Evolutionary conservation across 2,113 vertebrate genomes (phyloP).

Genomic region (Cynopterus brachyotis): DNA sequence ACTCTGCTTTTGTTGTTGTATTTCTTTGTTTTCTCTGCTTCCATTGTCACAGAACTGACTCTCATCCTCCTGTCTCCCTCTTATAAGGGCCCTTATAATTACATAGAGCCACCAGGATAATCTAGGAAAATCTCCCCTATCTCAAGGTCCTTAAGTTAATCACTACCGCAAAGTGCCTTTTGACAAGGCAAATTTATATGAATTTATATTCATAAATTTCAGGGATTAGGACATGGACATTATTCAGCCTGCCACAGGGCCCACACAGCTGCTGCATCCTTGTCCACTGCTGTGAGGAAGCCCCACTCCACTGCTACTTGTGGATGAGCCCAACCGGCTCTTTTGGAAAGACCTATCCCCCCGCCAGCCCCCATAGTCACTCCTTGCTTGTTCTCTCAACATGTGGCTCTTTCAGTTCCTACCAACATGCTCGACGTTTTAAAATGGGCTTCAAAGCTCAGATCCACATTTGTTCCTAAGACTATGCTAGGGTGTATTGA

Average conservation of each 20-base stretch:
- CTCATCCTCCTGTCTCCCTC: not conserved
- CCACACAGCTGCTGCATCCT: not conserved
- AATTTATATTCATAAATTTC: not conserved
- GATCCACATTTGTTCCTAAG: not conserved
- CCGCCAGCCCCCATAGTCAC: not conserved
- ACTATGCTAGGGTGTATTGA: not conserved
- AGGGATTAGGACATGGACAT: not conserved
- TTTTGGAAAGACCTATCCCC: not conserved
- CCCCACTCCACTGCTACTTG: accelerated
- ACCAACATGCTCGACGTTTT: not conserved
- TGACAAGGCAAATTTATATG: not conserved
- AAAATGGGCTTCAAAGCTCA: not conserved
- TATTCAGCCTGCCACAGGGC: not conserved
- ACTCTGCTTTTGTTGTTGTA: not conserved
- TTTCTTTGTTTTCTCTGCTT: not conserved
- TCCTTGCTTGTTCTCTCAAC: not conserved
- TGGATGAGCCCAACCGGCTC: not conserved
- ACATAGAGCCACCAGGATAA: not conserved
- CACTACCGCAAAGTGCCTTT: not conserved
- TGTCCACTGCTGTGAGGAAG: not conserved
- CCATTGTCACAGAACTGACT: not conserved
- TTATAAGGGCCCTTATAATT: not conserved
- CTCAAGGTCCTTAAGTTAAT: not conserved
- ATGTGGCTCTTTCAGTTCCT: not conserved
- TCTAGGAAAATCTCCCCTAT: not conserved